A percentile compares a stretch with the other conserved stretches of the same genome.
These are phyloP conservation scores for Drosophila limbata DNA, from an alignment of 2,888 invertebrate species.

Conservation along the genomic window DNA sequence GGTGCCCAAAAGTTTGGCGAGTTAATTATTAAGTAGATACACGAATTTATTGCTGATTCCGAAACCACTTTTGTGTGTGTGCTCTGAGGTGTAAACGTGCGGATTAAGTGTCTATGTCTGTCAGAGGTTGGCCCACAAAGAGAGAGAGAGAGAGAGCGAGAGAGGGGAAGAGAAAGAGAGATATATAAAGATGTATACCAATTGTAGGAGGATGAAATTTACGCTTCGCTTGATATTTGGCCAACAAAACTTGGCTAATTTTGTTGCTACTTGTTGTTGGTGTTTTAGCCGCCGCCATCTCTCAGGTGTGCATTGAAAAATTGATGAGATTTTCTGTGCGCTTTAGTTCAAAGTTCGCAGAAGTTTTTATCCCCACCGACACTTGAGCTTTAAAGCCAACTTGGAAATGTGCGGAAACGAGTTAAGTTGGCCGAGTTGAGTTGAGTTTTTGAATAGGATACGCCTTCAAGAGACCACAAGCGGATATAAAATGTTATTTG, in stretches of 20 bases:
- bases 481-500: constrained; percentile 46
- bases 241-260: constrained; percentile 72
- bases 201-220: constrained; percentile 59
- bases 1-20: constrained; percentile 54
- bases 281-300: constrained; percentile 8
- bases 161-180: background rate
- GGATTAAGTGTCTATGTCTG: constrained; percentile 78
- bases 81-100: constrained; percentile 80
- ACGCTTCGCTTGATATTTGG: constrained; percentile 58
- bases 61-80: constrained; percentile 58
- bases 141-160: background rate
- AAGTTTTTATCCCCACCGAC: constrained; percentile 31
- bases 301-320: constrained; percentile 72
- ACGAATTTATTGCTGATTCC: constrained; percentile 68
- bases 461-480: constrained; percentile 30
- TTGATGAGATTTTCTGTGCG: constrained; percentile 69
- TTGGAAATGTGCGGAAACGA: constrained; percentile 21
- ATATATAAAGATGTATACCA: constrained; percentile 58
- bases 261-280: constrained; percentile 40
- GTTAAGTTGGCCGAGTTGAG: constrained; percentile 18
- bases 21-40: constrained; percentile 82
- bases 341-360: constrained; percentile 28
- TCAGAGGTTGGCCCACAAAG: constrained; percentile 42
- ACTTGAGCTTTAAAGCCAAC: constrained; percentile 67
- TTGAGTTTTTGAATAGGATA: constrained; percentile 1